Evolutionary conservation across 2,888 invertebrate genomes (phyloP), one percentile per base, ranked within the genome.

Genomic region (Merodon equestris): DNA sequence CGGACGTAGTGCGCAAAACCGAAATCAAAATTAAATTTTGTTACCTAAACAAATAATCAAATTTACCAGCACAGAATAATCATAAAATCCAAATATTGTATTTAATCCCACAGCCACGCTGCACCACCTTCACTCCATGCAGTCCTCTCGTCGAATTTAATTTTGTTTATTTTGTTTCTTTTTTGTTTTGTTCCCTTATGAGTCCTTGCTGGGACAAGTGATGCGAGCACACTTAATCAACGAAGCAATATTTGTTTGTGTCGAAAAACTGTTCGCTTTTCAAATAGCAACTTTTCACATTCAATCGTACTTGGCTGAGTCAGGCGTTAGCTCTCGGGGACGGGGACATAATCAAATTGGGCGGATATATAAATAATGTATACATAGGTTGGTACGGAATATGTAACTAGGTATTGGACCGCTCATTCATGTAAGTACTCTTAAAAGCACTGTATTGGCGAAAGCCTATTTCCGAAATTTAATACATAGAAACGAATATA

Each of bases 11-110:
- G 7, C 27, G 19, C 18, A 15, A 36, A 40, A 19, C 19, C 60
- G 18, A 60, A 48, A 60, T 60, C 60, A 60, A 60, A 60, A 60
- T 60, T 60, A 60, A 60, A 60, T 60, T 60, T 48, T 60, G 38
- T 48, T 19, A 40, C 60, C 60, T 38, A 19, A 60, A 50, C 48
- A 60, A 60, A 42, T 45, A 57, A 57, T 66, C 42, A 48, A 56
- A 50, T 56, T 63, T 71, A n/a, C 51, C 50, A 50, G 36, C 50
- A 58, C 53, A 45, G 45, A 64, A 64, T 54, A 64, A 64, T 64
- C 64, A 54, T 36, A 47, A 54, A 64, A 54, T 54, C 38, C 47
- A 54, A 64, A 54, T 54, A 64, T 53, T 64, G 27, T 27, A 27
- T 27, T 27, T 54, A 54, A 64, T 64, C 64, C 18, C 1, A n/a